phyloP scores from a whole-genome alignment of 2,113 vertebrate species.

The Eudyptes chrysolophus region DNA sequence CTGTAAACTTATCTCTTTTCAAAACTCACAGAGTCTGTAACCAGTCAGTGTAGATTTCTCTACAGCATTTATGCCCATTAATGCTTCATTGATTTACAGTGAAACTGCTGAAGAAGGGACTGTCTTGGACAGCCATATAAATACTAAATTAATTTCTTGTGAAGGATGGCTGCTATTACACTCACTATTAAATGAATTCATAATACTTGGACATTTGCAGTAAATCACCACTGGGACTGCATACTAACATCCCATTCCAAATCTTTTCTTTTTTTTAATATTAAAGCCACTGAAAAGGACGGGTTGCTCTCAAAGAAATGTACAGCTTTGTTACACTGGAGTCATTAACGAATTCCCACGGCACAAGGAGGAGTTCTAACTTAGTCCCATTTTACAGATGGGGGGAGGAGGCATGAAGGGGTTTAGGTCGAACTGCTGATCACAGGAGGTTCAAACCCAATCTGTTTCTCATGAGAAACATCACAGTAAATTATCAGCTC shows the following conservation, averaged over 20 bases:
- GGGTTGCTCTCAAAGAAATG: not conserved
- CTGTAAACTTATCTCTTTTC: not conserved
- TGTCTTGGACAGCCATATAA: not conserved
- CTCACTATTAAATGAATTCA: slow-evolving; percentile 47
- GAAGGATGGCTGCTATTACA: slow-evolving; percentile 27
- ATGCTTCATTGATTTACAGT: not conserved
- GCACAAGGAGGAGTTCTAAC: not conserved
- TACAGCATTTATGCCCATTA: not conserved
- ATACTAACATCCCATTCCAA: not conserved
- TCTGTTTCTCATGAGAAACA: not conserved
- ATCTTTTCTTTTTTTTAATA: not conserved
- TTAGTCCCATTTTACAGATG: not conserved
- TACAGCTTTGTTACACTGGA: not conserved
- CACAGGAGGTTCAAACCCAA: not conserved
- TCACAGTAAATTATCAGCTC: not conserved
- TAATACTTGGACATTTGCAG: slow-evolving; percentile 28
- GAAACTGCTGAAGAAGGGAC: not conserved
- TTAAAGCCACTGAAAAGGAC: not conserved
- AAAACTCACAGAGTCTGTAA: not conserved
- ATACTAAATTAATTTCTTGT: slow-evolving; percentile 33
- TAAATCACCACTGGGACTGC: slow-evolving; percentile 23
- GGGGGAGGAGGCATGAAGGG: not conserved
- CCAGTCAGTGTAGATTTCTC: not conserved
- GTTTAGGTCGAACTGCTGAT: not conserved
- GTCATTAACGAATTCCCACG: not conserved